Percentiles rank a stretch among this genome's conserved stretches.
These are phyloP conservation scores for Tursiops truncatus DNA, from an alignment of 2,113 vertebrate genomes.

Conservation along the genomic window DNA sequence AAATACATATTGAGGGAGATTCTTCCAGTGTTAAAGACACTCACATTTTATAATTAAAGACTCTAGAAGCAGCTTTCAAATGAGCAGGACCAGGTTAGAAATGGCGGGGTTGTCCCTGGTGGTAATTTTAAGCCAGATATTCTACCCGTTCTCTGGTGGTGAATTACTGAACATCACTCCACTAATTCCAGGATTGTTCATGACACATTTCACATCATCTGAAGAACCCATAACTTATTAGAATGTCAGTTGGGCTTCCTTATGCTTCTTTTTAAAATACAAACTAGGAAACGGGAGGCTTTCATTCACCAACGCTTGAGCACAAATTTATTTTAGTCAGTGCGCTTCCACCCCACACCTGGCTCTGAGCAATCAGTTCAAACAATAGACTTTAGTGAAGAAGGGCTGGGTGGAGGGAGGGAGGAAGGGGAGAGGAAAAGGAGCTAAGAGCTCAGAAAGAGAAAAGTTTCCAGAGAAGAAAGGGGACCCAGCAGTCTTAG, in stretches of 20 bases:
- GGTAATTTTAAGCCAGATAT: not conserved
- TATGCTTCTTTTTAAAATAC: not conserved
- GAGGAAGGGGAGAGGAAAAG: not conserved
- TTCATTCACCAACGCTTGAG: not conserved
- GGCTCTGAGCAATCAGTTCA: not conserved
- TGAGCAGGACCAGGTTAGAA: not conserved
- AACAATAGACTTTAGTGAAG: not conserved
- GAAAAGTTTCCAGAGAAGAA: not conserved
- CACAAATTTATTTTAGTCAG: not conserved
- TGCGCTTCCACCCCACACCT: not conserved
- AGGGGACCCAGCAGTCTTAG: not conserved
- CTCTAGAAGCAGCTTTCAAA: not conserved
- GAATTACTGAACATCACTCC: not conserved
- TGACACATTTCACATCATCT: not conserved
- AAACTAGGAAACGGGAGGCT: not conserved
- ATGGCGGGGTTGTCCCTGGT: not conserved
- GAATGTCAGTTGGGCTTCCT: not conserved
- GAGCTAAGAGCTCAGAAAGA: not conserved
- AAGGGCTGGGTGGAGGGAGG: not conserved
- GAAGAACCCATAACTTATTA: not conserved
- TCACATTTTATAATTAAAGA: not conserved
- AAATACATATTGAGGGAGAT: constrained; percentile 1
- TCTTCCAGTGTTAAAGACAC: not conserved
- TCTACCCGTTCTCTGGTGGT: not conserved
- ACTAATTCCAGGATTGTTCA: not conserved